Base-by-base conservation (phyloP, 2,113 vertebrate species). In the Phylloscopus whistleri region DNA sequence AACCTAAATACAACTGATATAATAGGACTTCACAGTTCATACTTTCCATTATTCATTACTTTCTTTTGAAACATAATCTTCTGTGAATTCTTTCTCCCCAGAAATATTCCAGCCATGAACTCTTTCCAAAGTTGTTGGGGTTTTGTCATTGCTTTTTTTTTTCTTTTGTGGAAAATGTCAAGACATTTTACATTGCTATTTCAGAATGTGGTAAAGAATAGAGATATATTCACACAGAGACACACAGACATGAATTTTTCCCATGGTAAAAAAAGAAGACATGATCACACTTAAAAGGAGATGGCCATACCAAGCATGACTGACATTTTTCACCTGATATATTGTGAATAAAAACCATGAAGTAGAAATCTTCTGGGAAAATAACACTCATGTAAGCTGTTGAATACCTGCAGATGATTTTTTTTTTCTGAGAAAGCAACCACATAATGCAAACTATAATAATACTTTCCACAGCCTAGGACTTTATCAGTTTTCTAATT, bases 41-140 rank as follows among this genome's bases (percentile, higher is more conserved):
- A 89, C 46, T 94, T 97, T 95, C 91, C 90, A 89, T 95, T 94
- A 93, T 89, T 94, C 89, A 94, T 82, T 70, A 68, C 27, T 80
- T 43, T 64, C 33, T 90, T 95, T 87, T 76, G 76, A 89, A 95
- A 94, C 19, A 87, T 19, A 76, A 91, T 85, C 56, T 67, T 56
- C 82, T 84, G 60, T 84, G 46, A 90, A 43, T 52, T 83, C 74
- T 92, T 92, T 80, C 43, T 30, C 39, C 63, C 6, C 49, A 87
- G 67, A 93, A 91, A 87, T 76, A 76, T 93, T 94, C 68, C 89
- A 89, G 41, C 52, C 76, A 66, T 77, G 72, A 94, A 81, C 44
- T 94, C 43, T 60, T 94, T 75, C 41, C 67, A 86, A 49, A 83
- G 53, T 58, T 89, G 17, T 64, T 87, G 30, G 51, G 2, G 2